A percentile compares a stretch with the other conserved stretches of the same genome.
Evolutionary conservation across 2,113 vertebrate species (phyloP).

Genomic region (Trogon melanurus): DNA sequence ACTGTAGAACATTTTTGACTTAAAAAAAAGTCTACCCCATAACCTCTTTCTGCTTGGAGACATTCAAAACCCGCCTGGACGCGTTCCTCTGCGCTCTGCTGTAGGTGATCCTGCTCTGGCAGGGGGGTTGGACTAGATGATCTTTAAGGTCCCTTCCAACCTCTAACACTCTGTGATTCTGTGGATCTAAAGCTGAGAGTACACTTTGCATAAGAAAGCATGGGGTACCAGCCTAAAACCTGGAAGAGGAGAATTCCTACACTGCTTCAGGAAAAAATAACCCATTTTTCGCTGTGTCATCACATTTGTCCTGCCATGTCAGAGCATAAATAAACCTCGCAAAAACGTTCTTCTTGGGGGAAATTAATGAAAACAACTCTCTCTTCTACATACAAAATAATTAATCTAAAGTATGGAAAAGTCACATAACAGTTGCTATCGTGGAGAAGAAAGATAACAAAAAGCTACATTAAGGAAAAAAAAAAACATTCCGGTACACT

Average conservation of each 20-base stretch:
- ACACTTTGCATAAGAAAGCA: neutral
- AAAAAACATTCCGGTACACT: no score
- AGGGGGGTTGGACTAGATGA: no score
- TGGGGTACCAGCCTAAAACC: neutral
- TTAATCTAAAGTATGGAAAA: neutral
- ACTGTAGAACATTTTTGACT: neutral
- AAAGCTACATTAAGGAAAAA: neutral
- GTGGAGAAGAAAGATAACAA: neutral
- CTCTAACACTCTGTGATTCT: no score
- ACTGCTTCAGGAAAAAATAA: neutral
- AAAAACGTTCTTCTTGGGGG: neutral
- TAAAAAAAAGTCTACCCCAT: neutral
- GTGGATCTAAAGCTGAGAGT: neutral
- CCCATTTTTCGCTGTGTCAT: neutral
- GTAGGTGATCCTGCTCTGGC: no score
- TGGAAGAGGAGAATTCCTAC: neutral
- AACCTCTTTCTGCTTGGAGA: neutral
- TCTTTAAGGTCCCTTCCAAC: no score
- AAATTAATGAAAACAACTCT: neutral
- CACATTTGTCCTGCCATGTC: neutral
- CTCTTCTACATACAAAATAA: neutral
- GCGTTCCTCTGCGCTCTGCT: no score
- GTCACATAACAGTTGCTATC: neutral
- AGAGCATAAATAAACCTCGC: neutral
- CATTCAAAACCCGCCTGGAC: no score